A percentile compares a stretch with the other conserved stretches of the same genome.
phyloP scores from a whole-genome alignment of 2,888 invertebrate species.

The Rhodophaea formosa region DNA sequence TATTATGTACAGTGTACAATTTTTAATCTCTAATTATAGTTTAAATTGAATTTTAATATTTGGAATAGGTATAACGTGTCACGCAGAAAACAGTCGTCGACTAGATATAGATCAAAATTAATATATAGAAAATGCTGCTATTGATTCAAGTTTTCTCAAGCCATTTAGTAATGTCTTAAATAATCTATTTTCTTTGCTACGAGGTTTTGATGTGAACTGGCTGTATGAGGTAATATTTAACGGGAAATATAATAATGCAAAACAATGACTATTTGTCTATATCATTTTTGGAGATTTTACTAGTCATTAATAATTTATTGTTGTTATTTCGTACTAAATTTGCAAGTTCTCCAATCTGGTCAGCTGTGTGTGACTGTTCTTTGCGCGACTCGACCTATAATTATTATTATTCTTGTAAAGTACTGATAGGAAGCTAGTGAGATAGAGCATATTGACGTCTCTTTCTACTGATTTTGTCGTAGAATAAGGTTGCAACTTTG shows the following conservation, averaged over 20 bases:
- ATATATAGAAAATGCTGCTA: no score
- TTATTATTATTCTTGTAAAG: constrained; percentile 10
- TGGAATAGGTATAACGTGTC: background rate
- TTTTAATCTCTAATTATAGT: constrained; percentile 25
- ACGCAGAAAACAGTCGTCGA: background rate
- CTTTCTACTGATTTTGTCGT: constrained; percentile 10
- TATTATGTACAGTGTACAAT: constrained; percentile 21
- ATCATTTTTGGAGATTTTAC: no score
- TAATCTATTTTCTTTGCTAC: no score
- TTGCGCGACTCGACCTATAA: constrained; percentile 6
- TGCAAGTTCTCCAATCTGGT: no score
- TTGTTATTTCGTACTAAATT: no score
- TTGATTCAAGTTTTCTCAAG: no score
- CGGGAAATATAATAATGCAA: no score
- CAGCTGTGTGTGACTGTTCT: background rate
- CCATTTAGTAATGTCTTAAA: no score
- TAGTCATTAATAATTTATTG: no score
- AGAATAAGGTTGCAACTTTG: constrained; percentile 11
- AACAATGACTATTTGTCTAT: no score
- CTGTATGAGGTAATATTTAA: no score
- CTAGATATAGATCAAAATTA: background rate
- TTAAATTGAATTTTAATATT: constrained; percentile 9
- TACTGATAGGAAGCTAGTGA: constrained; percentile 18
- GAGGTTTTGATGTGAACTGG: no score
- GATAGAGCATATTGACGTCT: constrained; percentile 14